These are phyloP conservation scores for Pachyrhynchus sulphureomaculatus DNA, from an alignment of 1,140 invertebrate genomes.

Conservation along the genomic window DNA sequence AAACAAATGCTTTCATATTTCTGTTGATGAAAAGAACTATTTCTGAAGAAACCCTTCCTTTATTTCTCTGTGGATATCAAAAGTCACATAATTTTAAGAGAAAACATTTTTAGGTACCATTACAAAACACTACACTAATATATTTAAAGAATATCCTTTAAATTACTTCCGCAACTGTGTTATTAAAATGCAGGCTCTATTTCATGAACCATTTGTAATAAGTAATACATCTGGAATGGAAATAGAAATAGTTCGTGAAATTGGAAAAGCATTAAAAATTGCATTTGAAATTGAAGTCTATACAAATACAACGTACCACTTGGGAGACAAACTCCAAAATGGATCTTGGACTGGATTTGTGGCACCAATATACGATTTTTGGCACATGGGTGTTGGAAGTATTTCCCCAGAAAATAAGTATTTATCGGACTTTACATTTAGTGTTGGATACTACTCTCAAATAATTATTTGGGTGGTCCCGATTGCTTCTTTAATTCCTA, in stretches of 20 bases:
- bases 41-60: background rate
- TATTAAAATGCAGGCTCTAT: background rate
- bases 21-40: too few species aligned
- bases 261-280: conserved; percentile 12
- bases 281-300: conserved; percentile 6
- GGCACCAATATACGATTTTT: conserved; percentile 3
- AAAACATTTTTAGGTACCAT: background rate
- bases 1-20: too few species aligned
- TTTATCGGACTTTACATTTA: conserved; percentile 9
- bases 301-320: background rate
- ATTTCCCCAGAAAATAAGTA: conserved; percentile 3
- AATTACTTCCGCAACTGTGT: conserved; percentile 2
- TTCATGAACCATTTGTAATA: conserved; percentile 20
- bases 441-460: conserved; percentile 3
- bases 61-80: too few species aligned
- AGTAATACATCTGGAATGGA: conserved; percentile 4
- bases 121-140: background rate
- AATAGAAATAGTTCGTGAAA: conserved; percentile 2
- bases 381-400: conserved; percentile 17
- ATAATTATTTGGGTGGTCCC: conserved; percentile 13
- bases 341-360: conserved; percentile 23
- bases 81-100: too few species aligned
- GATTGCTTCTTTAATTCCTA: conserved; percentile 13
- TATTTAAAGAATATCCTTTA: background rate
- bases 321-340: conserved; percentile 3